Base-by-base conservation (phyloP, 2,797 vertebrate genomes). In the Tadarida brasiliensis region DNA sequence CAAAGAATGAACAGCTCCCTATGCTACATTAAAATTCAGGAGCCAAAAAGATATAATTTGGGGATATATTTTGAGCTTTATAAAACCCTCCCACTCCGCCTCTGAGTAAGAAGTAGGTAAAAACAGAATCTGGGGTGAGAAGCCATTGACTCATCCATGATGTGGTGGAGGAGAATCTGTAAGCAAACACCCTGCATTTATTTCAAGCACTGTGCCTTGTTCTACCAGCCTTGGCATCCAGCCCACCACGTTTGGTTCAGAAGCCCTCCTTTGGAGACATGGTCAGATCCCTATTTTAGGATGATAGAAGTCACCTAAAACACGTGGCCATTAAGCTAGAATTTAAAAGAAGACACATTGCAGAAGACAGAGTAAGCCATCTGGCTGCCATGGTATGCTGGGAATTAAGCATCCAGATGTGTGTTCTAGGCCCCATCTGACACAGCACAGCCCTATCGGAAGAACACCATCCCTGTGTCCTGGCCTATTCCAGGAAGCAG, bases 81-180 rank as follows among this genome's bases (percentile, higher is more conserved):
- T 59, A 90, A 74, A 94, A 92, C 81, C 80, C 86, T 95, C 92
- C 92, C 95, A 91, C 74, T 59, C 67, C 87, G 44, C 30, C 68
- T 68, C 81, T 76, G 92, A 88, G 86, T 57, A 90, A 70, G 30
- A 96, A 92, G 59, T 67, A 59, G 95, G 91, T 95, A 94, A 94
- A 96, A 97, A 94, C 95, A 96, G 91, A 94, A 96, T 91, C 85
- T 86, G 78, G 96, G 83, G 95, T 97, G 96, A 97, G 94, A 95
- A 95, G 87, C 84, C 93, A 95, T 96, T 97, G 97, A 95, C 95
- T 97, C 95, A 85, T 65, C 33, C 74, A 35, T 76, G 87, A 94
- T 92, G 73, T 76, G 90, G 73, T 63, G 35, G 83, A 76, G 80
- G 94, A 88, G 90, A 94, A 71, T 94, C 91, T 92, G 96, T 88